Base-by-base conservation (phyloP, 2,113 vertebrate genomes). In the Gadus macrocephalus region DNA sequence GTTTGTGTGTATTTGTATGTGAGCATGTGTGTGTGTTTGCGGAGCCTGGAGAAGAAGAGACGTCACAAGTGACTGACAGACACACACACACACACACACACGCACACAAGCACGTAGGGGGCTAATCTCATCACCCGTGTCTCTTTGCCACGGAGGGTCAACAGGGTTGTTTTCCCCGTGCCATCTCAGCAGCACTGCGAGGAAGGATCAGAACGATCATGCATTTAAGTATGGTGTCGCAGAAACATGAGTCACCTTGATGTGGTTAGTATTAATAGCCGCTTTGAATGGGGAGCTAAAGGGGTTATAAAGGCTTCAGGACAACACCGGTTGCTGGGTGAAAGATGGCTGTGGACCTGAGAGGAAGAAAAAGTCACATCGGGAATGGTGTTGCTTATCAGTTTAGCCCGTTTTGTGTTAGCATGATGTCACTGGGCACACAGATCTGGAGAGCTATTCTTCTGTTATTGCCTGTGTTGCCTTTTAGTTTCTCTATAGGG, bases 61-160 rank as follows among this genome's bases (percentile, higher is more conserved):
- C 82, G 76, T 86, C 87, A 90, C 79, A 69, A 79, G 78, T 74
- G 69, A 67, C 82, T 42, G 75, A 80, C 83, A 88, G 80, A 81
- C 84, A 49, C 42, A 5, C 42, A 49, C 42, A 49, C 42, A 3
- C 42, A 20, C 20, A 20, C 20, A 42, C 38, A 42, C 38, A 42
- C 38, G 1, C 38, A 42, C 38, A 42, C 38, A 42, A 11, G 6
- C 38, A 81, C 79, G 74, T 72, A 82, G 76, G 65, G 62, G 4
- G 75, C 68, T 91, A 88, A 91, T 90, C 84, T 85, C 74, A 89
- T 91, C 87, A 91, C 77, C 76, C 79, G 79, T 89, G 84, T 89
- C 79, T 89, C 78, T 17, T 70, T 78, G 83, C 72, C 70, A 80
- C 9, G 63, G n/a, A 64, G 77, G 88, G 84, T 89, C 85, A 88